Base-by-base conservation (phyloP, 2,797 vertebrate genomes). In the Schizopygopsis pylzovi region DNA sequence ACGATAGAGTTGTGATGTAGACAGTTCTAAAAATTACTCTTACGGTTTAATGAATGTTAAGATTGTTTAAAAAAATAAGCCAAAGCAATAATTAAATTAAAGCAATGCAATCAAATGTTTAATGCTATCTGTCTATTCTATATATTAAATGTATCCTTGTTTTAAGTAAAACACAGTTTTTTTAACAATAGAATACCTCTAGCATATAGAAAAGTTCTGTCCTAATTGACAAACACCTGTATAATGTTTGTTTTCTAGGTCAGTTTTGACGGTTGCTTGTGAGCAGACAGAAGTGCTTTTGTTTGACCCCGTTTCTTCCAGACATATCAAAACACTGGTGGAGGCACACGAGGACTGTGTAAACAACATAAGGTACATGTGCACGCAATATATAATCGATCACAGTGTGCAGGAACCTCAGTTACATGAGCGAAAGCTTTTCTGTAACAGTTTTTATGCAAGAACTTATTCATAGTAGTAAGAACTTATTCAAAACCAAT, bases 341-440 rank as follows among this genome's bases (percentile, higher is more conserved):
- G 97, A 99, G 91, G 98, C 98, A 84, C 98, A 99, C 1, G 98
- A 99, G 90, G 98, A 99, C 92, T 99, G 98, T 87, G 98, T 99
- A 86, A 99, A 99, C 95, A 99, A 99, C 93, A 99, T 99, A 93
- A 97, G 98, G 98, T 98, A 49, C 88, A 94, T 93, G n/a, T 76
- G 9, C 18, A 72, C 67, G n/a, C 52, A 0, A 43, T 16, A 41
- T 33, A 11, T 77, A 12, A 33, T 61, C 1, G 25, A 28, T 70
- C 7, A 3, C 28, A 10, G 43, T 5, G 6, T 37, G 56, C 4
- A 43, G 1, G 25, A 39, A 4, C 18, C 4, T 77, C 12, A 22
- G 68, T 72, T 83, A 47, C 13, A 13, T 6, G 5, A 67, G 11
- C 3, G 18, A n/a, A 82, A 73, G 2, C n/a, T 82, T 65, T 73